phyloP scores from a whole-genome alignment of 2,113 vertebrate genomes.

The Vombatus ursinus region DNA sequence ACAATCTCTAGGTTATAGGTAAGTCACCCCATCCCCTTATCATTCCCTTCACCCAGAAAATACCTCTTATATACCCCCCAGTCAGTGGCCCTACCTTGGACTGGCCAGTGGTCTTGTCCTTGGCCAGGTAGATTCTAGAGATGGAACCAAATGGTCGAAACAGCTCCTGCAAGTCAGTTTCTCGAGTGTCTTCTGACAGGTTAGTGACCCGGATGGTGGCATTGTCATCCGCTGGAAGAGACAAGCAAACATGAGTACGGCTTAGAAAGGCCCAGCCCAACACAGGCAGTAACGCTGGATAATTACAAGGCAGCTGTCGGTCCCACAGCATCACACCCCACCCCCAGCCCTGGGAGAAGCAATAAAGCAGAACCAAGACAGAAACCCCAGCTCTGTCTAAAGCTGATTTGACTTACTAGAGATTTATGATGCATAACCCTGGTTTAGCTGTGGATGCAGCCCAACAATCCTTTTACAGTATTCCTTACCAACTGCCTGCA shows the following conservation, averaged over 20 bases:
- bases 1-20: not conserved
- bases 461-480: not conserved
- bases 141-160: constrained; percentile 98
- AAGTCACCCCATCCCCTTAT: not conserved
- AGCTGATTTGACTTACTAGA: not conserved
- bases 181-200: constrained; percentile 96
- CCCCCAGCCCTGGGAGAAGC: fast-evolving
- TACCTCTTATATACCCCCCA: not conserved
- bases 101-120: constrained; percentile 98
- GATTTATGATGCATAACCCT: not conserved
- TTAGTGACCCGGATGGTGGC: constrained; percentile 98
- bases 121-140: constrained; percentile 97
- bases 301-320: not conserved
- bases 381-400: not conserved
- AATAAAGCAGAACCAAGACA: not conserved
- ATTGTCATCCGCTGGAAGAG: constrained; percentile 91
- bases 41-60: not conserved
- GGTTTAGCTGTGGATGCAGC: not conserved
- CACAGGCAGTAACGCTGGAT: not conserved
- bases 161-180: constrained; percentile 97
- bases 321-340: not conserved
- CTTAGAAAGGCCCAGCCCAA: fast-evolving
- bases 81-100: constrained; percentile 88
- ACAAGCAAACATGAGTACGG: fast-evolving
- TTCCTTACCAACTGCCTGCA: not conserved